phyloP scores from a whole-genome alignment of 2,113 vertebrate genomes.

The Calidris pugnax region DNA sequence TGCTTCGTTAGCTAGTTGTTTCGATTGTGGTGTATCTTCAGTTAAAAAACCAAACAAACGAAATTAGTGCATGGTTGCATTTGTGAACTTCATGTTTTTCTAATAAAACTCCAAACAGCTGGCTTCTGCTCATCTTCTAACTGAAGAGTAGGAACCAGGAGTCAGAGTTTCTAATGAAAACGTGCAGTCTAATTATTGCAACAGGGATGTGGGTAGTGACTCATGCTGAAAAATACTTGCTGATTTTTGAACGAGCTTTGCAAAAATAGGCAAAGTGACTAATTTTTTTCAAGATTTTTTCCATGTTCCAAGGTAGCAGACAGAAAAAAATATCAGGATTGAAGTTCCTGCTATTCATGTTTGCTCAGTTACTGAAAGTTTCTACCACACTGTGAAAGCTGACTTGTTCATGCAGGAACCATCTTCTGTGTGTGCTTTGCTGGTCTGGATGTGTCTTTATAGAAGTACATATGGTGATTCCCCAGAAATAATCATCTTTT shows the following conservation, averaged over 20 bases:
- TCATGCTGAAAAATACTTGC: conserved; percentile 7
- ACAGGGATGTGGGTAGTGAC: background rate
- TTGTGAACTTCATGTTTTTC: background rate
- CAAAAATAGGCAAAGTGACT: background rate
- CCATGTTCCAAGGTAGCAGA: background rate
- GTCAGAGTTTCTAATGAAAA: background rate
- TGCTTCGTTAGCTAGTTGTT: background rate
- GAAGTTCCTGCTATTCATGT: background rate
- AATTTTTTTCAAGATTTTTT: background rate
- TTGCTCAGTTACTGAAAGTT: background rate
- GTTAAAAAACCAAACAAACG: background rate
- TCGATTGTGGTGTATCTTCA: background rate
- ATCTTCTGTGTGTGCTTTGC: background rate
- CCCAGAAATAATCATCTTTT: background rate
- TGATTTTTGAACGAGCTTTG: background rate
- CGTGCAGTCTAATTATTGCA: conserved; percentile 1
- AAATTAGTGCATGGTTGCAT: background rate
- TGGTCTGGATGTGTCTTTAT: background rate
- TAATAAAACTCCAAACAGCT: background rate
- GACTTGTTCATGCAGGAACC: background rate
- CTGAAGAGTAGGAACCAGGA: background rate
- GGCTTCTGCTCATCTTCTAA: background rate
- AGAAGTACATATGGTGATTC: background rate
- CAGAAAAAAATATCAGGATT: background rate
- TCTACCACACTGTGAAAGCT: background rate